A percentile compares a stretch with the other conserved stretches of the same genome.
Conservation (phyloP, 64 coral and sea anemone species). For the Catalaphyllia jardinei region DNA sequence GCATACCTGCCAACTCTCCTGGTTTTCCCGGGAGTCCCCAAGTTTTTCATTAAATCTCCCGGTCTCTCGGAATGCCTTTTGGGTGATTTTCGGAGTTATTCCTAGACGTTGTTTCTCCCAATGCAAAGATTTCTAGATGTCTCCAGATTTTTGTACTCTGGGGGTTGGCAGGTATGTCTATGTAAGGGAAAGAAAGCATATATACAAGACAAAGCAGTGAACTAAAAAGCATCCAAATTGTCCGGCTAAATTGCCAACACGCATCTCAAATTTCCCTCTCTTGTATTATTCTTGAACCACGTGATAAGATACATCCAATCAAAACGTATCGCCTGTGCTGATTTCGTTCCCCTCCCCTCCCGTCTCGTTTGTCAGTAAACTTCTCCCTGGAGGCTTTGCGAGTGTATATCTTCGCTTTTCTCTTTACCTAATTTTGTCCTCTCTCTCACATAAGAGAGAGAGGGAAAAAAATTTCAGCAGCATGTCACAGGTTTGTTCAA, state of each 20-base stretch:
- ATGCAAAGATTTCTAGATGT: too few species aligned
- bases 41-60: too few species aligned
- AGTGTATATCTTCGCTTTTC: not conserved
- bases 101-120: too few species aligned
- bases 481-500: constrained; percentile 98
- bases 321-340: not conserved
- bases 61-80: too few species aligned
- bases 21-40: too few species aligned
- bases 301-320: not conserved
- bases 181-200: too few species aligned
- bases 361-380: not conserved
- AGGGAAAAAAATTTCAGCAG: not conserved
- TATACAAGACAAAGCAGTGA: too few species aligned
- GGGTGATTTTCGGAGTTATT: too few species aligned
- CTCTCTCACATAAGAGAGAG: not conserved
- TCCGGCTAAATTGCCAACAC: not conserved
- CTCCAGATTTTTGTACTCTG: too few species aligned
- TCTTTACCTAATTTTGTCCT: not conserved
- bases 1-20: too few species aligned
- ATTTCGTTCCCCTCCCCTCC: not conserved
- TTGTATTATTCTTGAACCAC: not conserved
- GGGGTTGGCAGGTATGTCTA: too few species aligned
- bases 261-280: not conserved
- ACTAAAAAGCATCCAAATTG: too few species aligned
- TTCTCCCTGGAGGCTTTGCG: not conserved